Conservation (phyloP, 2,888 invertebrate genomes). For the Geotrupes spiniger region DNA sequence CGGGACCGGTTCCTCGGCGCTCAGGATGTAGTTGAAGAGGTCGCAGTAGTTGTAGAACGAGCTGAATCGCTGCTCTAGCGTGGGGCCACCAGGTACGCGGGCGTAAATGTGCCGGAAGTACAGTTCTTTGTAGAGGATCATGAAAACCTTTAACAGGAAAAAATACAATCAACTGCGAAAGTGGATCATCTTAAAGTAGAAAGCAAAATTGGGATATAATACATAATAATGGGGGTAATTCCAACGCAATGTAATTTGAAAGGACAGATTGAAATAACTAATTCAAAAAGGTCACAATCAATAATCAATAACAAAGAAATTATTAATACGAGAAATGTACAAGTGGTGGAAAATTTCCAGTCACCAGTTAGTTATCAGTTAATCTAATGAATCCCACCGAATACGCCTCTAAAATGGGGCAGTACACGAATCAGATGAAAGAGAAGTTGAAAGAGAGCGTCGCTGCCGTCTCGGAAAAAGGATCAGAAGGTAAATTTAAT, state of each 20-base stretch:
- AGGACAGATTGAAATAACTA: no score
- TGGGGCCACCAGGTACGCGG: slow-evolving; percentile 83
- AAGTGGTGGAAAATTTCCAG: not conserved
- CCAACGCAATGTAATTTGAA: no score
- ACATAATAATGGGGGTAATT: no score
- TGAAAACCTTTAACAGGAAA: slow-evolving; percentile 67
- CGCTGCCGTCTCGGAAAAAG: slow-evolving; percentile 36
- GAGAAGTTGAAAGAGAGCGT: slow-evolving; percentile 36
- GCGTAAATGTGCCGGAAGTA: slow-evolving; percentile 98
- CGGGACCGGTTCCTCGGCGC: slow-evolving; percentile 82
- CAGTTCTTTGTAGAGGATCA: slow-evolving; percentile 95
- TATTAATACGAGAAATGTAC: not conserved
- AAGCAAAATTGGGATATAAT: no score
- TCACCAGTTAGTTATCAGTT: no score
- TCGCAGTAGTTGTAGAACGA: slow-evolving; percentile 99
- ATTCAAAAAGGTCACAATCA: not conserved
- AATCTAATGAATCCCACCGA: slow-evolving; percentile 17
- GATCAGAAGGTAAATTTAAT: slow-evolving; percentile 39
- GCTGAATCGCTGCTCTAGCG: slow-evolving; percentile 86
- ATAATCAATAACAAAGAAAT: not conserved
- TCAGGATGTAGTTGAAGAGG: slow-evolving; percentile 93
- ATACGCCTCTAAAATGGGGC: slow-evolving; percentile 35
- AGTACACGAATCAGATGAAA: slow-evolving; percentile 42
- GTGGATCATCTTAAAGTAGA: no score
- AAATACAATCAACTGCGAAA: no score